Evolutionary conservation across 2,888 invertebrate species (phyloP).

Genomic region (Tipula confusa): DNA sequence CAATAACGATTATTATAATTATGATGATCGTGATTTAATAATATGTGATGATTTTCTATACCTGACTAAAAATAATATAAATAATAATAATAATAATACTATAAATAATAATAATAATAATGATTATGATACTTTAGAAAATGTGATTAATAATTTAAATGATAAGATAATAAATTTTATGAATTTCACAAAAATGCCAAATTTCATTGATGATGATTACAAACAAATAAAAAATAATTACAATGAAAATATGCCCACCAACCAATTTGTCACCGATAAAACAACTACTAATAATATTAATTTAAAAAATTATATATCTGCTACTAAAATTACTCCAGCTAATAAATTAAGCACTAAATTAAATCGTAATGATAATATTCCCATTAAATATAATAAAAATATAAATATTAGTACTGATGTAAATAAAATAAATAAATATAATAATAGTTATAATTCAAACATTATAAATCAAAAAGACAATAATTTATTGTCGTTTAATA

Average conservation of each 20-base stretch:
- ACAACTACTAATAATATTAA: slow-evolving; percentile 28
- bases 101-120: too few relatives aligned
- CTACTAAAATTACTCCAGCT: neutral
- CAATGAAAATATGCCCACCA: slow-evolving; percentile 31
- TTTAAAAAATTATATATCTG: slow-evolving; percentile 25
- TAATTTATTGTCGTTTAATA: neutral
- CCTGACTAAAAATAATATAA: slow-evolving; percentile 28
- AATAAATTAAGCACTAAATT: neutral
- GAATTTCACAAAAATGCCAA: slow-evolving; percentile 31
- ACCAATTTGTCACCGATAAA: neutral
- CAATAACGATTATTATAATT: neutral
- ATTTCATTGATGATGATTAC: slow-evolving; percentile 25
- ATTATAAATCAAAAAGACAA: neutral
- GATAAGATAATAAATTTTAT: slow-evolving; percentile 29
- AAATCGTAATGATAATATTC: slow-evolving; percentile 3
- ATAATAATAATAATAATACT: slow-evolving; percentile 28
- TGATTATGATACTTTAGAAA: slow-evolving; percentile 28
- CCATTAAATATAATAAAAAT: neutral
- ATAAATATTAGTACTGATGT: slow-evolving; percentile 26
- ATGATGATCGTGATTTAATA: slow-evolving; percentile 29
- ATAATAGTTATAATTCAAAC: neutral
- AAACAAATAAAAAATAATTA: neutral
- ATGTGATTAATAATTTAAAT: slow-evolving; percentile 26
- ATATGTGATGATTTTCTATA: slow-evolving; percentile 31
- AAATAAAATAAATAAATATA: neutral